Base-by-base conservation (phyloP, 2,888 invertebrate species). In the Hirtodrosophila histrioides region DNA sequence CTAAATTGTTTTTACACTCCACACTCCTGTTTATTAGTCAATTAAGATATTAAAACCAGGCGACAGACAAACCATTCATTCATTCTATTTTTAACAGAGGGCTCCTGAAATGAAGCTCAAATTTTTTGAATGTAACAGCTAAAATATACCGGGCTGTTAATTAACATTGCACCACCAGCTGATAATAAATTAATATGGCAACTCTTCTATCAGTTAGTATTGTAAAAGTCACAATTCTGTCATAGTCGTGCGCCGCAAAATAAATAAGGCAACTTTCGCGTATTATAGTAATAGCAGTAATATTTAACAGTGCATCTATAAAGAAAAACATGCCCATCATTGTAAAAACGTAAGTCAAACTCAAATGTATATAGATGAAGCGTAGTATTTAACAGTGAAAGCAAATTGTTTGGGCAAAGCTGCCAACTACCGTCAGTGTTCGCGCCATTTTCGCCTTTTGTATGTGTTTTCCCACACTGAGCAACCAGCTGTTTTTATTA, bases 281-380 rank as follows among this genome's bases (percentile, higher is more conserved):
- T 6, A n/a, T n/a, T n/a, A n/a, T n/a, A n/a, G 1, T 4, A 17
- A n/a, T n/a, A 4, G 10, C 2, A 33, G 1, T 8, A 1, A 10
- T 3, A 33, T 23, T 27, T 3, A 5, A 6, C 23, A n/a, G 17
- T 31, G 10, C 4, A 27, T 35, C 12, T n/a, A n/a, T 31, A 46
- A 39, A 12, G 0, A 23, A 35, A 39, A 17, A 0, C 36, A 90
- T 91, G 90, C 90, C 90, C 4, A 88, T 91, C 51, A 50, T 91
- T 57, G 70, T 91, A 0, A 90, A 88, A 87, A 88, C 88, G 90
- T 90, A 78, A 90, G 90, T 90, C 78, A 2, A 17, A 4, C 5
- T 11, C 0, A 10, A 24, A 3, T 43, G 12, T 11, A 41, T 45
- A 8, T 31, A 24, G 2, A 1, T 6, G 0, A 4, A 36, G 9